Conservation (phyloP, 2,888 invertebrate species). For the Scaptomyza parva region DNA sequence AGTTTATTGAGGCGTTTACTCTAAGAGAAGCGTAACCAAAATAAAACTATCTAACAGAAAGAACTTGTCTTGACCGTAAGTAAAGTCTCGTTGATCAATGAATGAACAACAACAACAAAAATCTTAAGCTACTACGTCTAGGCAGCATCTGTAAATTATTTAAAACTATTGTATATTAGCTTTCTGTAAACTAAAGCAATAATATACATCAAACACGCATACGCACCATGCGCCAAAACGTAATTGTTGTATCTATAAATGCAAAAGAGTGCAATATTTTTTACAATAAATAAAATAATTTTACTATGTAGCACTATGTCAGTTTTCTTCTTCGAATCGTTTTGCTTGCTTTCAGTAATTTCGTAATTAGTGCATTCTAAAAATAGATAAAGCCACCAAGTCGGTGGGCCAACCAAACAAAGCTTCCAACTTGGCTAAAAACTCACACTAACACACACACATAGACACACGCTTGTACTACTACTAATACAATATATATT, state of each 20-base stretch:
- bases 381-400: conserved; percentile 35
- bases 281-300: conserved; percentile 15
- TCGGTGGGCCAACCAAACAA: conserved; percentile 18
- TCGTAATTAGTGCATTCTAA: conserved; percentile 48
- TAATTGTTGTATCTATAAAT: conserved; percentile 33
- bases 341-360: conserved; percentile 61
- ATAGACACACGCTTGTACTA: conserved; percentile 47
- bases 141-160: conserved; percentile 57
- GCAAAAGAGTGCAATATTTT: conserved; percentile 9
- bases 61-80: conserved; percentile 62
- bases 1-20: conserved; percentile 24
- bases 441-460: conserved; percentile 13
- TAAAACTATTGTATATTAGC: no score
- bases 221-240: conserved; percentile 66
- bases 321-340: conserved; percentile 61
- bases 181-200: conserved; percentile 31
- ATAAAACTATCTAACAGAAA: conserved; percentile 19
- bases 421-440: conserved; percentile 30
- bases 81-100: conserved; percentile 58
- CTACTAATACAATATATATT: conserved; percentile 6
- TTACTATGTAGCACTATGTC: conserved; percentile 65
- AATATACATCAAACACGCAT: conserved; percentile 54
- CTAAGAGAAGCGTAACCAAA: conserved; percentile 27
- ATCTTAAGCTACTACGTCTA: conserved; percentile 9
- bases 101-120: conserved; percentile 28